Base-by-base conservation (phyloP, 2,113 vertebrate genomes). In the Mormyrus iriodes region DNA sequence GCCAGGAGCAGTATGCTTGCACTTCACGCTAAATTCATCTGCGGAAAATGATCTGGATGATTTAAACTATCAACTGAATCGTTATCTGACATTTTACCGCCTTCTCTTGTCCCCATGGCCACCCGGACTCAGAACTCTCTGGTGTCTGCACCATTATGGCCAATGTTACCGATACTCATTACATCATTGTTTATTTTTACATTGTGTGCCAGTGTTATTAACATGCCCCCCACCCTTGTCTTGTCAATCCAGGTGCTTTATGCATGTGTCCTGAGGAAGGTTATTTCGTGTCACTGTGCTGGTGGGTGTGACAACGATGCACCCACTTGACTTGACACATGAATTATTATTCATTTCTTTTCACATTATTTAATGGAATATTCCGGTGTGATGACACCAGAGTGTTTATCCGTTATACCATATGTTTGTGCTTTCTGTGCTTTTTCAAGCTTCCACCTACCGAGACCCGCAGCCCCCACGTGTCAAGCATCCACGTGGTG, bases 401-500 rank as follows among this genome's bases (percentile, higher is more conserved):
- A 10, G 42, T 49, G 10, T 84, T 46, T 15, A 39, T 24, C 35
- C 86, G 44, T 61, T 24, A 27, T n/a, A 48, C 12, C 15, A 5
- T 49, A 21, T 17, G 49, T 6, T 83, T 51, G 6, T 46, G 15
- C 8, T 58, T n/a, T n/a, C 31, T 4, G 2, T 42, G 44, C 42
- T 0, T 6, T 19, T 6, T 7, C 39, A 5, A 19, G 35, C 17
- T 39, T 19, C 73, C 73, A 35, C 39, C 5, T 55, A 99, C 98
- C 42, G 97, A 95, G 91, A 93, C 92, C 49, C 95, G 95, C 51
- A 99, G 96, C 0, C 98, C 98, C 2, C 97, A 5, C 0, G 93
- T 96, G 94, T 99, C 98, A 0, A 99, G 92, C 93, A 98, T 93
- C 98, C 98, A 99, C 0, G 97, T 97, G 90, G 97, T 96, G 44